These are phyloP conservation scores for Taxidea taxus DNA, from an alignment of 2,113 vertebrate species.

Conservation along the genomic window DNA sequence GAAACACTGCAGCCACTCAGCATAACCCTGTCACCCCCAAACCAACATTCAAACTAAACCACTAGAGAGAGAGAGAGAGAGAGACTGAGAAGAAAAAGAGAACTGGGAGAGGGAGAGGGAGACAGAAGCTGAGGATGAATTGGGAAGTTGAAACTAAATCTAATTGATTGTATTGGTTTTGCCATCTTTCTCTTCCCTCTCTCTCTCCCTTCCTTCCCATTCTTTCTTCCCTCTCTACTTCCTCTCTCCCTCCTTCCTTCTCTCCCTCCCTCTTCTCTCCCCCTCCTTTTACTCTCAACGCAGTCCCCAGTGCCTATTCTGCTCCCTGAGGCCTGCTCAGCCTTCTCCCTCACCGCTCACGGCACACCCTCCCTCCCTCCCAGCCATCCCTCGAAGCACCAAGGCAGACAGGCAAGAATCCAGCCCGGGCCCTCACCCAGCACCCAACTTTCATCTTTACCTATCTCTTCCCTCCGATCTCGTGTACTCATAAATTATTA, in stretches of 20 bases:
- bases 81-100: neutral
- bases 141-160: neutral
- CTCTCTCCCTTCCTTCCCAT: no score
- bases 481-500: slow-evolving; percentile 84
- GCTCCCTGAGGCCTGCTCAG: slow-evolving; percentile 40
- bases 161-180: neutral
- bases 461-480: slow-evolving; percentile 77
- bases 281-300: neutral
- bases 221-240: fast-evolving
- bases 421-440: slow-evolving; percentile 69
- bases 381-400: slow-evolving; percentile 46
- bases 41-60: slow-evolving; percentile 32
- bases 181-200: neutral
- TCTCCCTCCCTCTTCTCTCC: neutral
- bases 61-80: neutral
- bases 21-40: neutral
- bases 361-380: neutral
- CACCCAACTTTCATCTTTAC: slow-evolving; percentile 73
- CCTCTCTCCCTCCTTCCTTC: no score
- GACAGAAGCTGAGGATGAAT: neutral
- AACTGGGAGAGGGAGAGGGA: fast-evolving
- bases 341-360: neutral
- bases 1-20: neutral
- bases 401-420: slow-evolving; percentile 53
- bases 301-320: neutral